Evolutionary conservation across 2,113 vertebrate genomes (phyloP), one percentile per base, ranked within the genome.

Genomic region (Hucho hucho): DNA sequence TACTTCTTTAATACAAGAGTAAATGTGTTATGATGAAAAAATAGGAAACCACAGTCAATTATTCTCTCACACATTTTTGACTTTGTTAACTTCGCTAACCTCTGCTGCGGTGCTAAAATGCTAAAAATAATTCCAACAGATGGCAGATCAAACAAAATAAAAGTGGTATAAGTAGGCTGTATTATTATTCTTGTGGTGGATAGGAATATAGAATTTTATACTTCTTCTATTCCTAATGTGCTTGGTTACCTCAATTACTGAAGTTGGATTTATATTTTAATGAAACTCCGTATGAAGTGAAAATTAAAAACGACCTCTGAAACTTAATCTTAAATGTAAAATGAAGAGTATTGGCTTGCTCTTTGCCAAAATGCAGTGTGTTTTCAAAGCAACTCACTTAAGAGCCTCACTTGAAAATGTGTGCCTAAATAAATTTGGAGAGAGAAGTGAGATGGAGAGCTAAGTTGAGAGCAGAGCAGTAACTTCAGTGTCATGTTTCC

Each of bases 1-100:
- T 53, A 53, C 49, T 18, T 53, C 14, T 53, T 13, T 53, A 53
- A 53, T 26, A 73, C 70, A 78, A 65, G 56, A 67, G 70, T 59
- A 72, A 61, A 74, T 82, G 76, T 68, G 70, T 75, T 78, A 76
- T 70, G 77, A 79, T 3, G 0, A 26, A 13, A 43, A 43, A 74
- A 61, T 53, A 18, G 2, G 4, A 53, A 16, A 53, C 49, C 9
- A 11, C 4, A 53, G 11, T 64, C 63, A 25, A 24, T 65, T 65
- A 6, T 32, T 43, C 37, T n/a, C 65, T n/a, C 7, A 68, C 32
- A 53, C 49, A 53, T 53, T 53, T 53, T 53, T 53, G 3, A 53
- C 37, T 53, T 53, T 53, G 49, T 53, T 53, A 53, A 53, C 49
- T 43, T 43, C 37, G 0, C 9, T 43, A 43, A 43, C 32, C 32